These are phyloP conservation scores for Rhysida immarginata DNA, from an alignment of 1,140 invertebrate genomes.

Conservation along the genomic window DNA sequence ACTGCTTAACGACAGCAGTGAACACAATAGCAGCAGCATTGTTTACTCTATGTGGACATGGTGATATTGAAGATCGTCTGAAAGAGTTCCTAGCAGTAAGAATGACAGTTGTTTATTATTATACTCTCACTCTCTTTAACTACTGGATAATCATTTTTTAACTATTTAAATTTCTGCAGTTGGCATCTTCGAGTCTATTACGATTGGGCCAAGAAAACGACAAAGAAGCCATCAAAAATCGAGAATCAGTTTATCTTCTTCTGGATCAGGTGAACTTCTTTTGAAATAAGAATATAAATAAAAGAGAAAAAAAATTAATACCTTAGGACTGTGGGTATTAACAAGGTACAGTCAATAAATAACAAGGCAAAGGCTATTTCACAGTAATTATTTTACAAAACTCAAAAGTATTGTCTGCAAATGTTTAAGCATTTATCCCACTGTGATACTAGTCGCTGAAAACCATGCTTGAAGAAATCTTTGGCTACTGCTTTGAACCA, in stretches of 20 bases:
- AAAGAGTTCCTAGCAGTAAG: conserved; percentile 88
- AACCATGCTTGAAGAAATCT: no score
- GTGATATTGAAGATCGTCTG: conserved; percentile 92
- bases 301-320: no score
- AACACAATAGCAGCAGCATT: conserved; percentile 93
- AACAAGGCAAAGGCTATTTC: no score
- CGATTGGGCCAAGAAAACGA: conserved; percentile 88
- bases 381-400: no score
- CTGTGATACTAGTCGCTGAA: no score
- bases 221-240: conserved; percentile 79
- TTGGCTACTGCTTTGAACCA: no score
- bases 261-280: conserved; percentile 60
- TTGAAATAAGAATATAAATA: no score
- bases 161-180: conserved; percentile 27
- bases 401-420: no score
- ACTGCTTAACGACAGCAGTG: conserved; percentile 89
- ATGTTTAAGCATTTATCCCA: no score
- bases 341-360: no score
- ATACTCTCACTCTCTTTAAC: not conserved
- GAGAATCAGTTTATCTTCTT: conserved; percentile 90
- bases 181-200: conserved; percentile 87
- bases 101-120: conserved; percentile 10
- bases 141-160: conserved; percentile 13
- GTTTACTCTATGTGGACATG: conserved; percentile 85
- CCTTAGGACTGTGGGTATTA: no score